These are phyloP conservation scores for Propithecus deckenii DNA, from an alignment of 2,797 vertebrate species.

Conservation along the genomic window DNA sequence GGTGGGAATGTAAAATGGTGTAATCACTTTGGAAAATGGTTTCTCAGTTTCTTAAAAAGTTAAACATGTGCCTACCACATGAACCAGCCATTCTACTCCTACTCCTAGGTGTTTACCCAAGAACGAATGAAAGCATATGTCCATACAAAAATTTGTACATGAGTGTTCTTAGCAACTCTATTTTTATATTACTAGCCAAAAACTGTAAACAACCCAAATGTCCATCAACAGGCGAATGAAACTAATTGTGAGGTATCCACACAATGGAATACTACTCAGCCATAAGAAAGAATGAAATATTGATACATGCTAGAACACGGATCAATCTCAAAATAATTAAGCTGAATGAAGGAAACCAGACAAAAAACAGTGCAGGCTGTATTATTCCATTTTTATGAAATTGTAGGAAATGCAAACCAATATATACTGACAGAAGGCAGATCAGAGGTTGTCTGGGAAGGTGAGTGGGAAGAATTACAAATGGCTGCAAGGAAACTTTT, in stretches of 20 bases:
- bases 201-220: neutral
- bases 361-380: neutral
- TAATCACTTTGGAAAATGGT: neutral
- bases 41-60: neutral
- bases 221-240: neutral
- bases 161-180: neutral
- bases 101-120: neutral
- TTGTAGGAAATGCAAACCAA: neutral
- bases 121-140: neutral
- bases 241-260: neutral
- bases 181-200: neutral
- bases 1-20: neutral
- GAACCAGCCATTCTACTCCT: neutral
- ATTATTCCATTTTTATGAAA: neutral
- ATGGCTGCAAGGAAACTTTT: neutral
- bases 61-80: neutral
- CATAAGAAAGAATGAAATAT: neutral
- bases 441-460: neutral
- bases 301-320: neutral
- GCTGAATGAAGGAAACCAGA: neutral
- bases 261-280: neutral
- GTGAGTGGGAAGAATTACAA: neutral
- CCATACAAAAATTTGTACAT: neutral
- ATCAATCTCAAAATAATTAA: constrained; percentile 2
- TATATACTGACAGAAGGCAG: neutral